Evolutionary conservation across 2,797 vertebrate species (phyloP), one percentile per base, ranked within the genome.

Genomic region (Bradypus variegatus): DNA sequence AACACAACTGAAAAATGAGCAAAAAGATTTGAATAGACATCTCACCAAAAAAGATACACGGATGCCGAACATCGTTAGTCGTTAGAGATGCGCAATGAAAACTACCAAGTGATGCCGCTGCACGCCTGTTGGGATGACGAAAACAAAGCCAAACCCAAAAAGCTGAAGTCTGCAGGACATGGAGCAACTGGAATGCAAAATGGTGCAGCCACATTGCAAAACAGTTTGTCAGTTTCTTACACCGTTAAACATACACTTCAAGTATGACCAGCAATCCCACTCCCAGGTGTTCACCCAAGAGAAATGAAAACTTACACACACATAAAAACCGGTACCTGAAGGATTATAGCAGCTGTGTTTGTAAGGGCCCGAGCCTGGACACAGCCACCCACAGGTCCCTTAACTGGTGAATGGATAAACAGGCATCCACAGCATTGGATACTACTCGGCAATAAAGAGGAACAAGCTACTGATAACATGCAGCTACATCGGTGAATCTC

Each of bases 81-180:
- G 5, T 3, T 5, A 36, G 80, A 38, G 53, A 70, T 16, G 5
- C 9, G 4, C 45, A 19, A 65, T 1, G 29, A 50, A 73, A 53
- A 36, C n/a, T 15, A 10, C 11, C 2, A 4, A 0, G 0, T 3
- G 4, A 9, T 2, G 23, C 13, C 5, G 2, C 27, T n/a, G 0
- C 0, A 15, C 7, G 2, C 29, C 23, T 10, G 5, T 8, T 1
- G 8, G 58, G 27, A 25, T 10, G 15, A 18, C 10, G 2, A 2
- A 33, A 76, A 45, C 65, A 18, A 3, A 15, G 29, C 6, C 41
- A 10, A 14, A 73, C n/a, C 55, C 3, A 18, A 19, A 27, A 41
- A 23, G 8, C 0, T 33, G 1, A 4, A 38, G 8, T 2, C 10
- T 10, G 2, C 16, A 2, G 29, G 55, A 48, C 1, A 14, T 2